phyloP scores from a whole-genome alignment of 1,140 invertebrate species.

The Planococcus citri region DNA sequence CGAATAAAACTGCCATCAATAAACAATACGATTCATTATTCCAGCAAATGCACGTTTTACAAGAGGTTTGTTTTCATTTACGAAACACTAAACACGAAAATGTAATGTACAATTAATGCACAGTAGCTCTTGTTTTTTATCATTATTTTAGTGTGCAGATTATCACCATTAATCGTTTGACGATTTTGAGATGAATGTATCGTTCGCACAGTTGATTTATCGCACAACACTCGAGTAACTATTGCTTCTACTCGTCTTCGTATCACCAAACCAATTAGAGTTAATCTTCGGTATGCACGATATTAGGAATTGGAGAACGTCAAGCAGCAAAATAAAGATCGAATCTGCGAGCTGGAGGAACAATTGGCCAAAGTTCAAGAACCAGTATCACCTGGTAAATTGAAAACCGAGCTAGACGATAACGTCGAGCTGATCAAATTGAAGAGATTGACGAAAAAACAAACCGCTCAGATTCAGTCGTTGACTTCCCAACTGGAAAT shows the following conservation, averaged over 20 bases:
- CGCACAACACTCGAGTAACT: not conserved
- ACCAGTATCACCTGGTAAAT: not conserved
- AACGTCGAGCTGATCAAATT: slow-evolving; percentile 20
- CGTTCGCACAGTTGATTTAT: not conserved
- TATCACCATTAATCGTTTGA: not conserved
- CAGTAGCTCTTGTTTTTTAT: no score
- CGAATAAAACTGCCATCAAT: not conserved
- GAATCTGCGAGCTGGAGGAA: not conserved
- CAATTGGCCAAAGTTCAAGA: not conserved
- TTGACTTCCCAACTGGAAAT: slow-evolving; percentile 5
- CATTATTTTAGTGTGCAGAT: not conserved
- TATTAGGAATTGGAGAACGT: slow-evolving; percentile 14
- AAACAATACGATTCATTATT: not conserved
- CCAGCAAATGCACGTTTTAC: not conserved
- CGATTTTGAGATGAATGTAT: not conserved
- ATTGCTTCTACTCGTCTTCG: no score
- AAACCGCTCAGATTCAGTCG: not conserved
- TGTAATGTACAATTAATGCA: no score
- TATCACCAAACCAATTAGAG: no score
- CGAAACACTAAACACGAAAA: not conserved
- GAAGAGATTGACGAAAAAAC: slow-evolving; percentile 21
- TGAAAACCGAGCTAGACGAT: slow-evolving; percentile 13
- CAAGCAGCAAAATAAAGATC: not conserved
- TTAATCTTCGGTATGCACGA: not conserved
- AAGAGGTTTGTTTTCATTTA: not conserved